phyloP scores from a whole-genome alignment of 2,113 vertebrate genomes.

The Pongo pygmaeus region DNA sequence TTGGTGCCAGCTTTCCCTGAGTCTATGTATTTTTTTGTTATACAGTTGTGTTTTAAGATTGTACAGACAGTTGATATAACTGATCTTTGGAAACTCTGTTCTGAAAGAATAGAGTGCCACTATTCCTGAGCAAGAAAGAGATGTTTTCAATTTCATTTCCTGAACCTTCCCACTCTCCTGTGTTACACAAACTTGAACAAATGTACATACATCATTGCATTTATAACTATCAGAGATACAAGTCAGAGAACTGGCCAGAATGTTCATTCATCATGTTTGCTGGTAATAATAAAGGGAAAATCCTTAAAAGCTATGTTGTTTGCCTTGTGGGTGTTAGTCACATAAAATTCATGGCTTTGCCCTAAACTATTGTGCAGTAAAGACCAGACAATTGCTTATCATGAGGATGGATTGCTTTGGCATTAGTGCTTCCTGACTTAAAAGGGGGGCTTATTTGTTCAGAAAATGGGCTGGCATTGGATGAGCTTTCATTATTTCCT shows the following conservation, averaged over 20 bases:
- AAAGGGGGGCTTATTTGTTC: not conserved
- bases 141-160: not conserved
- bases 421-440: not conserved
- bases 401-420: not conserved
- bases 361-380: not conserved
- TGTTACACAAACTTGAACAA: not conserved
- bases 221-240: not conserved
- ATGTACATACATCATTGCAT: not conserved
- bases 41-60: not conserved
- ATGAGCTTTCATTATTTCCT: slow-evolving; percentile 25
- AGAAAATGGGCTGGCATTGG: not conserved
- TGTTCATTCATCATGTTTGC: not conserved
- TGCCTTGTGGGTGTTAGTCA: not conserved
- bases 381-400: not conserved
- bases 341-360: not conserved
- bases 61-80: not conserved
- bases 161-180: not conserved
- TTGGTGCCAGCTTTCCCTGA: not conserved
- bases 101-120: not conserved
- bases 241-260: not conserved
- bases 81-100: not conserved
- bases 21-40: not conserved
- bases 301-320: not conserved
- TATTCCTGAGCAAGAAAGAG: not conserved
- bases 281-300: not conserved